Evolutionary conservation across 2,113 vertebrate genomes (phyloP), one percentile per base, ranked within the genome.

Genomic region (Onychostoma macrolepis): DNA sequence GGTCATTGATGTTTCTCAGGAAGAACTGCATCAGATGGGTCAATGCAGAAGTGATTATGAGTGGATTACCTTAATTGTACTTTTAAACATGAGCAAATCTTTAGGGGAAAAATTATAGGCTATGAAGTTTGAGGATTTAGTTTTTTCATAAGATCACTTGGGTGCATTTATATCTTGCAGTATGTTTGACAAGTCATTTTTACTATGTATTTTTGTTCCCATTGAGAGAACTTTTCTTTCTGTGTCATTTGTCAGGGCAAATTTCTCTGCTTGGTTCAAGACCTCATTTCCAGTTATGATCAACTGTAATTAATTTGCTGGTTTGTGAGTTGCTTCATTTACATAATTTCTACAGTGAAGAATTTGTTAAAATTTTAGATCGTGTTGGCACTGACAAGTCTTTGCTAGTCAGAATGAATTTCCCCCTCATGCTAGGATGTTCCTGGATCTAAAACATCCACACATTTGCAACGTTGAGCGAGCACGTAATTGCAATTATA

Each of bases 1-100:
- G 71, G 80, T 83, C 83, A 88, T 80, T 80, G 30, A 82, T 69
- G 30, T 81, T 78, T 76, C 76, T 83, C 36, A 0, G 24, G 80
- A 75, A 50, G 72, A 75, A 56, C 61, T 65, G 10, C 7, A 13
- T 41, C 17, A 71, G 10, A 43, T 61, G 19, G 15, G 6, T 33
- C 12, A 15, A 11, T 56, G n/a, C 50, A 58, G 4, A 38, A 63
- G 36, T 41, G 33, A 15, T 76, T 85, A 48, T n/a, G 45, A 69
- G 67, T 56, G 45, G 30, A 61, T 85, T 65, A 33, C 19, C 61
- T 84, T 86, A 19, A 38, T 30, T 15, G 38, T 82, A 38, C 28
- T 41, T n/a, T 41, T 50, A 21, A 69, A 77, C 19, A 63, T n/a
- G 13, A 43, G 17, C 38, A 67, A 28, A 45, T 21, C 38, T 43